phyloP scores from a whole-genome alignment of 2,113 vertebrate species.

The Menidia beryllina region DNA sequence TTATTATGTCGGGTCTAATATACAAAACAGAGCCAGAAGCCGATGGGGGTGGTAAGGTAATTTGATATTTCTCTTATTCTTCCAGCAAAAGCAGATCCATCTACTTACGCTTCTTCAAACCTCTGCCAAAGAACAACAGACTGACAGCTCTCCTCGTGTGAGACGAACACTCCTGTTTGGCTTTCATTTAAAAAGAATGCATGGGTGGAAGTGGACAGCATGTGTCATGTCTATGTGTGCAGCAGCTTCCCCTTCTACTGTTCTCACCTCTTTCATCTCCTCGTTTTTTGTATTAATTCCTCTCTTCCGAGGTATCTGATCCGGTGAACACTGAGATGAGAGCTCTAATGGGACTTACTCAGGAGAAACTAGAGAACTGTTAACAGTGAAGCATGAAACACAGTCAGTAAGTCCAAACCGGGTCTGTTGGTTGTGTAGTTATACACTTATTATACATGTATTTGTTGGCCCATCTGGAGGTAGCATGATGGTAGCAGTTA shows the following conservation, averaged over 20 bases:
- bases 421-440: background rate
- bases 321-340: constrained; percentile 49
- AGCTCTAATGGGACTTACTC: constrained; percentile 50
- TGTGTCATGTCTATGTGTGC: constrained; percentile 33
- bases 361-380: constrained; percentile 46
- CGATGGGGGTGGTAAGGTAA: constrained; percentile 5
- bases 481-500: too few species aligned
- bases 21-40: constrained; percentile 26
- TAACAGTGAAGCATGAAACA: constrained; percentile 46
- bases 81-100: constrained; percentile 57
- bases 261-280: constrained; percentile 56
- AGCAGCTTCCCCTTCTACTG: constrained; percentile 36
- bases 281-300: constrained; percentile 70
- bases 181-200: constrained; percentile 76
- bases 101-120: constrained; percentile 54
- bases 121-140: constrained; percentile 49
- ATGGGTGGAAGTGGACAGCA: constrained; percentile 25
- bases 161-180: constrained; percentile 62
- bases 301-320: constrained; percentile 63
- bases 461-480: too few species aligned
- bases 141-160: constrained; percentile 61
- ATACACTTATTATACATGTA: too few species aligned
- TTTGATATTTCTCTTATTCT: constrained; percentile 44
- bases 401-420: constrained; percentile 23
- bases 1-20: constrained; percentile 33